Percentiles rank a stretch among this genome's conserved stretches.
Conservation (phyloP, 2,888 invertebrate species). For the Luperina testacea region DNA sequence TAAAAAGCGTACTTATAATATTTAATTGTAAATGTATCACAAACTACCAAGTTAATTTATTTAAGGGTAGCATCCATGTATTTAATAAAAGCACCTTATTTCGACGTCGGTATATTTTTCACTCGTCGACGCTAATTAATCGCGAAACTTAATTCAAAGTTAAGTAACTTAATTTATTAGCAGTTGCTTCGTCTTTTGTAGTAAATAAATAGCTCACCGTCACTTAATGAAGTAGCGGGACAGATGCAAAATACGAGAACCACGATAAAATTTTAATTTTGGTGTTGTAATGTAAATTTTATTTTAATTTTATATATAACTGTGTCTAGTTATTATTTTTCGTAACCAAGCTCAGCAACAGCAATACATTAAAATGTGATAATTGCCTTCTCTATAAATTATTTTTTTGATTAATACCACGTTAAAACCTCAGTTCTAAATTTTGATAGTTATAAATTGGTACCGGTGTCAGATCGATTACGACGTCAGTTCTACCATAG, state of each 20-base stretch:
- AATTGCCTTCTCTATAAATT: neutral
- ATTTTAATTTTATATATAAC: neutral
- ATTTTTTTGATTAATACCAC: neutral
- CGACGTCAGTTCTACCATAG: neutral
- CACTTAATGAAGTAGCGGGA: conserved; percentile 21
- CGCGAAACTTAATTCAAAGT: conserved; percentile 55
- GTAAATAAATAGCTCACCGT: conserved; percentile 42
- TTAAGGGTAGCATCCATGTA: neutral
- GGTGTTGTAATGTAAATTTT: neutral
- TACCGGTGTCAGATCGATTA: neutral
- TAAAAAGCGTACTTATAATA: neutral
- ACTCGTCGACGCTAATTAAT: conserved; percentile 51
- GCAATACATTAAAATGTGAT: neutral
- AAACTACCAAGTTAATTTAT: conserved; percentile 7
- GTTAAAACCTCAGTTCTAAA: neutral
- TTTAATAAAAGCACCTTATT: conserved; percentile 29
- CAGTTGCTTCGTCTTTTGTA: conserved; percentile 34
- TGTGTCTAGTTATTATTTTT: neutral
- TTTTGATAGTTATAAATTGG: neutral
- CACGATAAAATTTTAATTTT: neutral
- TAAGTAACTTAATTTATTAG: conserved; percentile 53
- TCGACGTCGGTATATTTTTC: conserved; percentile 34
- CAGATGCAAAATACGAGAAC: conserved; percentile 13
- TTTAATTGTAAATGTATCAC: neutral
- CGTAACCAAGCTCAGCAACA: neutral